These are phyloP conservation scores for Eristalis pertinax DNA, from an alignment of 2,888 invertebrate genomes.

Conservation along the genomic window DNA sequence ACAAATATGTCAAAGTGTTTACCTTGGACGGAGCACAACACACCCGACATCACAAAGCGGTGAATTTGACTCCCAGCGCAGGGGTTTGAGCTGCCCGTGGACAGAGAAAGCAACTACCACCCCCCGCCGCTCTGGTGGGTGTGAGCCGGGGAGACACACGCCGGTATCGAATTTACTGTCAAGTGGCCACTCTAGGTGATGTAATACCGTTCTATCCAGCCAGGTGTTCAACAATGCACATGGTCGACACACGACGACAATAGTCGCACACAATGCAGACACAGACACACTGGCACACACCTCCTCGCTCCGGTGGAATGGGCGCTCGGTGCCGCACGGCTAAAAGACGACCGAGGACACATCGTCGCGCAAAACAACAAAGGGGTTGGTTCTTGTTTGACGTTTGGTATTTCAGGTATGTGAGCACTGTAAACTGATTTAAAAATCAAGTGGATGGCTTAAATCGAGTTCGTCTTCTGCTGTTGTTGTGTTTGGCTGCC, in stretches of 20 bases:
- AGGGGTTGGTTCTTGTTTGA: slow-evolving; percentile 59
- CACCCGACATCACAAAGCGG: background rate
- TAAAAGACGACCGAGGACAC: slow-evolving; percentile 41
- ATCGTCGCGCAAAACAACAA: slow-evolving; percentile 50
- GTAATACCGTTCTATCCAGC: slow-evolving; percentile 64
- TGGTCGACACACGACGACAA: slow-evolving; percentile 61
- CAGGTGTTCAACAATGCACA: slow-evolving; percentile 72
- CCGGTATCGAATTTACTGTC: slow-evolving; percentile 68
- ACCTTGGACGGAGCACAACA: slow-evolving; percentile 38
- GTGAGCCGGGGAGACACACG: background rate
- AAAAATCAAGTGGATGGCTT: slow-evolving; percentile 65
- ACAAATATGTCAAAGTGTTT: slow-evolving; percentile 65
- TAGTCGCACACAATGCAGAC: slow-evolving; percentile 52
- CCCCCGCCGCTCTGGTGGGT: background rate
- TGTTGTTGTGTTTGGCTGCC: background rate
- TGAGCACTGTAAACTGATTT: slow-evolving; percentile 60
- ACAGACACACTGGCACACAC: slow-evolving; percentile 34
- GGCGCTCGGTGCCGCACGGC: slow-evolving; percentile 27
- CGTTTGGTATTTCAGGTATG: slow-evolving; percentile 58
- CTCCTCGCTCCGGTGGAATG: background rate
- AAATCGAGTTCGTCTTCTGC: background rate
- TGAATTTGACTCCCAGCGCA: background rate
- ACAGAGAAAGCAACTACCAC: too few relatives aligned
- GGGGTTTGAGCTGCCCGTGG: background rate
- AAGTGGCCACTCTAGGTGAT: slow-evolving; percentile 71